Evolutionary conservation across 2,113 vertebrate species (phyloP).

Genomic region (Lutjanus erythropterus): DNA sequence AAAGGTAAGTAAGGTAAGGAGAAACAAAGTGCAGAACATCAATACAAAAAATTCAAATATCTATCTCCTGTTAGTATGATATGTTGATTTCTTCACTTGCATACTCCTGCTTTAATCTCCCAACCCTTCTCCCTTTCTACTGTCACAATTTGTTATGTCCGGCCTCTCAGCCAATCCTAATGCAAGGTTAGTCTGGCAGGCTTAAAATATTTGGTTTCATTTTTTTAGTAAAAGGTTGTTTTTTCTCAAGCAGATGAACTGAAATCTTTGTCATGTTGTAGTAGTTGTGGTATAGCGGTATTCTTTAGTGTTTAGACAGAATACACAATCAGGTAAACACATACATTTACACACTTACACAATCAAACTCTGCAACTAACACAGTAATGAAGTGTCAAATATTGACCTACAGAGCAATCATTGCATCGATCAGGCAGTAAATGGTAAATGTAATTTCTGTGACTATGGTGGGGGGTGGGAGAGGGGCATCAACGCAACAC

Average conservation of each 20-base stretch:
- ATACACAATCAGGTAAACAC: slow-evolving; percentile 16
- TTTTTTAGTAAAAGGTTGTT: not conserved
- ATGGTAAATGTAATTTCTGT: slow-evolving; percentile 55
- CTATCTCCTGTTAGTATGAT: too few relatives aligned
- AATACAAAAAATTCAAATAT: too few relatives aligned
- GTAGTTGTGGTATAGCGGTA: not conserved
- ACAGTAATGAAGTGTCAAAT: slow-evolving; percentile 60
- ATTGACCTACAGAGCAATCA: slow-evolving; percentile 57
- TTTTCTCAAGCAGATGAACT: not conserved
- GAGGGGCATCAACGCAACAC: slow-evolving; percentile 32
- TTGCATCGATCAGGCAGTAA: slow-evolving; percentile 48
- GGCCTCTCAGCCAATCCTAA: not conserved
- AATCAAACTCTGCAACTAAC: slow-evolving; percentile 35
- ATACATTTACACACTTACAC: slow-evolving; percentile 25
- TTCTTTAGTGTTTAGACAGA: slow-evolving; percentile 8
- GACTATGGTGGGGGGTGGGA: too few relatives aligned
- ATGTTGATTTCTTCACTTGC: not conserved
- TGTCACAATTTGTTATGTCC: not conserved
- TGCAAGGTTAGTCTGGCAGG: not conserved
- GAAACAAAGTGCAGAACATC: too few relatives aligned
- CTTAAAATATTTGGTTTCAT: not conserved
- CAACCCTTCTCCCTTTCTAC: not conserved
- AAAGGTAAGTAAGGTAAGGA: too few relatives aligned
- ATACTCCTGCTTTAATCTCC: not conserved
- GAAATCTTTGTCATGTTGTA: not conserved